phyloP scores from a whole-genome alignment of 64 coral and sea anemone species.

The Anthopleura sola region DNA sequence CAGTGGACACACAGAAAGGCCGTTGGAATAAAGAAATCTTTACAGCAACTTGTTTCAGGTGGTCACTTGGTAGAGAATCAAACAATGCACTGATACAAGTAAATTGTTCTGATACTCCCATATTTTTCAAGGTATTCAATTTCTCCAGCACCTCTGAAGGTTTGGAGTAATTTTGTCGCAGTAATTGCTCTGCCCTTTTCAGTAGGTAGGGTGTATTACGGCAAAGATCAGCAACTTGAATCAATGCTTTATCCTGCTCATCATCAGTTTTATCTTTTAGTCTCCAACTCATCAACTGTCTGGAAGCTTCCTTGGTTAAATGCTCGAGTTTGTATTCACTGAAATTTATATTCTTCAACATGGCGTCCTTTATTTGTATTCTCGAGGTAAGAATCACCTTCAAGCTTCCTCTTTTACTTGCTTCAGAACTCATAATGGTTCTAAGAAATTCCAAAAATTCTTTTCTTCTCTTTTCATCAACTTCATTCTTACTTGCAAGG shows the following conservation, averaged over 20 bases:
- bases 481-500: neutral
- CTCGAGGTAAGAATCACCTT: constrained; percentile 37
- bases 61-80: neutral
- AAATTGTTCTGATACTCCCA: neutral
- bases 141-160: constrained; percentile 7
- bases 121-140: neutral
- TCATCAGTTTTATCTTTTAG: neutral
- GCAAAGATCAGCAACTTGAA: constrained; percentile 9
- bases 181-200: neutral
- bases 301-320: neutral
- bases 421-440: neutral
- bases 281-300: neutral
- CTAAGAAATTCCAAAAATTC: constrained; percentile 28
- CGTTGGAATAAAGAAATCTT: constrained; percentile 32
- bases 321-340: neutral
- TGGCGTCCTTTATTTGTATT: neutral
- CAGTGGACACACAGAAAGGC: constrained; percentile 20
- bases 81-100: neutral
- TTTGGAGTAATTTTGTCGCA: neutral
- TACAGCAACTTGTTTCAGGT: constrained; percentile 5
- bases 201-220: constrained; percentile 21
- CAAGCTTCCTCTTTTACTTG: neutral
- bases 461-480: neutral
- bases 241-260: neutral
- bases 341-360: neutral